Evolutionary conservation across 2,797 vertebrate genomes (phyloP).

Genomic region (Parauchenoglanis ngamensis): DNA sequence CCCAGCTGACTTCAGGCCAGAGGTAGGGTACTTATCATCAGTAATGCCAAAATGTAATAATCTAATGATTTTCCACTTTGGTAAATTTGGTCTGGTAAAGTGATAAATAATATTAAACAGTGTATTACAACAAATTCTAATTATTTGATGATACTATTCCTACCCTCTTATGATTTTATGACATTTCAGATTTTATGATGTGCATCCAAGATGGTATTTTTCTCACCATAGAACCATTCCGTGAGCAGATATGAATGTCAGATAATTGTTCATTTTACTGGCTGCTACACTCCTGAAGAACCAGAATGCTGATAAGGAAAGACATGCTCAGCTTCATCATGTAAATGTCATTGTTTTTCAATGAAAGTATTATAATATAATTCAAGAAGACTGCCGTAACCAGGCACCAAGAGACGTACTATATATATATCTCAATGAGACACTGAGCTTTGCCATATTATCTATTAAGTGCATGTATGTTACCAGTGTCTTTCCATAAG

Average conservation of each 20-base stretch:
- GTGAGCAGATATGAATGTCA: background rate
- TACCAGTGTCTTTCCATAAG: background rate
- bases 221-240: background rate
- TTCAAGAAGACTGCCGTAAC: background rate
- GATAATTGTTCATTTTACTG: constrained; percentile 19
- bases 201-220: background rate
- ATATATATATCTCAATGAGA: background rate
- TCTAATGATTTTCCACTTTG: background rate
- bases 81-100: background rate
- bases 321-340: background rate
- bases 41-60: background rate
- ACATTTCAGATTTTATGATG: background rate
- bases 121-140: background rate
- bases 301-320: constrained; percentile 4
- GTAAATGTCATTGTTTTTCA: constrained; percentile 27
- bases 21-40: no score
- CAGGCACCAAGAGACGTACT: no score
- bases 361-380: constrained; percentile 5
- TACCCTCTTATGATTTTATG: no score
- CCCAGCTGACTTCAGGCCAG: no score
- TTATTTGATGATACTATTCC: background rate
- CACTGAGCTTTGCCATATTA: background rate
- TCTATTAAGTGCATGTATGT: background rate
- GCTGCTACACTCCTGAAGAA: background rate
- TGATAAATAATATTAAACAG: background rate